These are phyloP conservation scores for Formica aserva DNA, from an alignment of 2,888 invertebrate species.

Conservation along the genomic window DNA sequence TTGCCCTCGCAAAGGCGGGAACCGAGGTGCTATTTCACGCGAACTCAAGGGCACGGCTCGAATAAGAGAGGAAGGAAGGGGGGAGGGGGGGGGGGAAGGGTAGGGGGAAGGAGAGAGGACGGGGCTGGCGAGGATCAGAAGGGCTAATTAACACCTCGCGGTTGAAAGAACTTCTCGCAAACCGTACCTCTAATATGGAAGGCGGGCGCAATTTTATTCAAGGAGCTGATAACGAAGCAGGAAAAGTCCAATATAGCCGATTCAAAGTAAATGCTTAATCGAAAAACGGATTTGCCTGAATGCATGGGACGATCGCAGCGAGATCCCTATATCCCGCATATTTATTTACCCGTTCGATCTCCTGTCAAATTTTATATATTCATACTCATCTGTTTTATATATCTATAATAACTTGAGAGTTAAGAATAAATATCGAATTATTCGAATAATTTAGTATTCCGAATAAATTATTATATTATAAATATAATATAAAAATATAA, in stretches of 20 bases:
- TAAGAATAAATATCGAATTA: not conserved
- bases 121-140: constrained; percentile 6
- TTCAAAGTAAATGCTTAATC: constrained; percentile 33
- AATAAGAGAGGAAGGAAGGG: not conserved
- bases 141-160: constrained; percentile 45
- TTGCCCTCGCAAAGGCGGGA: constrained; percentile 10
- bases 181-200: not conserved
- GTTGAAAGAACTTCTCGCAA: constrained; percentile 1
- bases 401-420: not conserved
- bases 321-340: not conserved
- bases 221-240: not conserved
- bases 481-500: not conserved
- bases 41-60: not conserved
- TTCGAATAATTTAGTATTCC: not conserved
- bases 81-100: too few relatives aligned
- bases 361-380: not conserved
- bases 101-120: not conserved
- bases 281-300: constrained; percentile 31
- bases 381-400: not conserved
- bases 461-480: not conserved
- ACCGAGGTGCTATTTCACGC: constrained; percentile 35
- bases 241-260: constrained; percentile 11
- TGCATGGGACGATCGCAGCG: not conserved
- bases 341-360: constrained; percentile 25
- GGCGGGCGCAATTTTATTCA: not conserved